Evolutionary conservation across 2,888 invertebrate genomes (phyloP).

Genomic region (Cephalotes varians): DNA sequence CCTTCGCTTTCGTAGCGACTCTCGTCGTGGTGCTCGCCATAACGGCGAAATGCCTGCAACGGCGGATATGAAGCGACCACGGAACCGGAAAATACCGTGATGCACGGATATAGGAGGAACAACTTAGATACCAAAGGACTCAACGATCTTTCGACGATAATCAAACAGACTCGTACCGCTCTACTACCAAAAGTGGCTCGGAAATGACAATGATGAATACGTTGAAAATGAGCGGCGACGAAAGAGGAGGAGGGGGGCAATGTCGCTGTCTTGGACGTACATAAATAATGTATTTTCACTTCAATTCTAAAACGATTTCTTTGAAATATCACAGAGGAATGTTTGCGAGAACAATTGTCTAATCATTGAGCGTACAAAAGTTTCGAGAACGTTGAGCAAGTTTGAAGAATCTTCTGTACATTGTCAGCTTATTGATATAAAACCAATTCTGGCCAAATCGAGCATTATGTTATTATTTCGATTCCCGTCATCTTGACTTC

Average conservation of each 20-base stretch:
- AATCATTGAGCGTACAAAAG: neutral
- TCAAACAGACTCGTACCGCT: neutral
- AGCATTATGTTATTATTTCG: conserved; percentile 21
- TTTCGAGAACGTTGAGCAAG: neutral
- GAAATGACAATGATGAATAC: conserved; percentile 10
- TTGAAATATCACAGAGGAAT: neutral
- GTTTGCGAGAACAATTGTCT: neutral
- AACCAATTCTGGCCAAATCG: neutral
- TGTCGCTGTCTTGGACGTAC: conserved; percentile 7
- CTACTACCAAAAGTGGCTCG: neutral
- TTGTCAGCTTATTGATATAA: neutral
- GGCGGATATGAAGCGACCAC: conserved; percentile 16
- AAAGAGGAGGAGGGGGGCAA: neutral
- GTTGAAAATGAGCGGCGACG: neutral
- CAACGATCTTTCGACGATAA: conserved; percentile 38
- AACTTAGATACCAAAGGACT: conserved; percentile 39
- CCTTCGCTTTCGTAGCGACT: conserved; percentile 58
- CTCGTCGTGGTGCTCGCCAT: conserved; percentile 61
- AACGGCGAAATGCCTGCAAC: conserved; percentile 41
- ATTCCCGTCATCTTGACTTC: neutral
- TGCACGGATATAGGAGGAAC: neutral
- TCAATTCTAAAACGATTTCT: conserved; percentile 2
- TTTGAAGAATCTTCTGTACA: neutral
- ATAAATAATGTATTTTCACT: conserved; percentile 1
- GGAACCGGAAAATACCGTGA: neutral